Evolutionary conservation across 2,888 invertebrate genomes (phyloP).

Genomic region (Phaonia tiefii): DNA sequence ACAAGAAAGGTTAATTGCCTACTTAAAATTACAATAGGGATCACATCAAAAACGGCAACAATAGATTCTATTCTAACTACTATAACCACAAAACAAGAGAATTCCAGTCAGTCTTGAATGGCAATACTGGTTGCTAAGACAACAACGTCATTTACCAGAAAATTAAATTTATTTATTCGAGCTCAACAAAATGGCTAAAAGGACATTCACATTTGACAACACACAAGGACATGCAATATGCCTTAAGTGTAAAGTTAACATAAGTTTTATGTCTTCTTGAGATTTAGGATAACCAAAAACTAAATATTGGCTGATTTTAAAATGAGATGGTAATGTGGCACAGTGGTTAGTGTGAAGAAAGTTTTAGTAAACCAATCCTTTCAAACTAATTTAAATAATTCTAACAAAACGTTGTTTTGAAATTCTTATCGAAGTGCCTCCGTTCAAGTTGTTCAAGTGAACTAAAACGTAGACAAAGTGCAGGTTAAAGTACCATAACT

Average conservation of each 20-base stretch:
- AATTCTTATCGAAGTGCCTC: no score
- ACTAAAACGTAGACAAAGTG: no score
- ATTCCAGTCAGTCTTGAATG: not conserved
- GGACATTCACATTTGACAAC: not conserved
- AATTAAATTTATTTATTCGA: slow-evolving; percentile 14
- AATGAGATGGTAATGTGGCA: not conserved
- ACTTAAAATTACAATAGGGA: slow-evolving; percentile 6
- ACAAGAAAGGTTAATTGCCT: slow-evolving; percentile 22
- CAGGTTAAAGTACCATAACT: no score
- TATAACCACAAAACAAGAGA: not conserved
- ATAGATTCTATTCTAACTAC: not conserved
- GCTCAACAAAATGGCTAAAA: not conserved
- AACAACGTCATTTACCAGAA: slow-evolving; percentile 3
- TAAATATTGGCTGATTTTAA: not conserved
- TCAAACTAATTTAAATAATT: no score
- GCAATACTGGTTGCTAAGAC: slow-evolving; percentile 8
- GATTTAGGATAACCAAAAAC: slow-evolving; percentile 12
- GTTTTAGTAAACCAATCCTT: no score
- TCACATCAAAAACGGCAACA: not conserved
- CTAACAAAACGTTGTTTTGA: no score
- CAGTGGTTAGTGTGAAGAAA: not conserved
- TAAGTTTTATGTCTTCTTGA: not conserved
- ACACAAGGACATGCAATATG: not conserved
- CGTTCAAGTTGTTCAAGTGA: no score
- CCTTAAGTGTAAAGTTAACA: slow-evolving; percentile 8